Evolutionary conservation across 2,113 vertebrate species (phyloP), one percentile per base, ranked within the genome.

Genomic region (Glareola pratincola): DNA sequence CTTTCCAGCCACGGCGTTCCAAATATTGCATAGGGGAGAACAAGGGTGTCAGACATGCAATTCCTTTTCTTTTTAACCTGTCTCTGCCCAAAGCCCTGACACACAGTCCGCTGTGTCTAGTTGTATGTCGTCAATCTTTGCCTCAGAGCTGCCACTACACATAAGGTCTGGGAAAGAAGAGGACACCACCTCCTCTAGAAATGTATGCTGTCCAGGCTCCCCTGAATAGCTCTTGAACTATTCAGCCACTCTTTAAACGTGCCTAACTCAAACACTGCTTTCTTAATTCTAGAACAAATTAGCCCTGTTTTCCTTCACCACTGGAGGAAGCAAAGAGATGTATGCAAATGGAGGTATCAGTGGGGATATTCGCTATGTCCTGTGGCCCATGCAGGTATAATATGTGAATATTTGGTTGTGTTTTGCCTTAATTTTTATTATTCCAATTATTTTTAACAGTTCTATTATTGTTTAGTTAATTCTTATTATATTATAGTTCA

Each of bases 301-400:
- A 79, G 98, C 97, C 50, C 80, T 98, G 12, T 97, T 98, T 41
- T 98, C 98, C 13, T 83, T 98, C 47, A 98, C 98, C 54, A 98
- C 98, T 2, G 97, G 98, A 68, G 67, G 97, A 85, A 51, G 56
- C 3, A 32, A 62, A 7, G 89, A 97, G 39, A 92, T 96, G 88
- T 98, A 92, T 80, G 37, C 86, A 20, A 97, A 95, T 13, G 54
- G 29, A 6, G 48, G 95, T 15, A 57, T 86, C 17, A 41, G 9
- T 2, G 97, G 98, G 23, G 96, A 98, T 57, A 94, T 98, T 69
- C 97, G 95, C 21, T 98, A 97, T 68, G 41, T 98, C 50, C 95
- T 98, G n/a, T 98, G 98, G 98, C 98, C 98, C 18, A 96, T 98
- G 57, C 98, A 98, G 97, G 98, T 98, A 98, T 43, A 72, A 21